These are phyloP conservation scores for Podarcis muralis DNA, from an alignment of 2,113 vertebrate species.

Conservation along the genomic window DNA sequence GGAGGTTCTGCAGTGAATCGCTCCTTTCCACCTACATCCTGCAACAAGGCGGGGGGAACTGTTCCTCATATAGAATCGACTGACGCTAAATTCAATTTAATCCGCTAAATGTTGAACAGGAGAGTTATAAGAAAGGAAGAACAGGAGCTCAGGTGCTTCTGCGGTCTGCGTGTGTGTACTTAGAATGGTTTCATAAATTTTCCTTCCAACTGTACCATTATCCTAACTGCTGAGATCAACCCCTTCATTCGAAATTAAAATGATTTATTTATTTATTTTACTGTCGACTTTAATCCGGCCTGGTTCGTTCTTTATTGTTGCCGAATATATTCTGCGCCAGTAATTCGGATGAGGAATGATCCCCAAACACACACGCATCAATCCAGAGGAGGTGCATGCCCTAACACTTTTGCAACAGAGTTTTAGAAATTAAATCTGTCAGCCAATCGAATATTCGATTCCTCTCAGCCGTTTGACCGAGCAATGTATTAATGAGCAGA, in stretches of 20 bases:
- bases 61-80: not conserved
- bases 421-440: not conserved
- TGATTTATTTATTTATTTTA: no score
- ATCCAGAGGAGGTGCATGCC: not conserved
- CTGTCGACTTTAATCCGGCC: not conserved
- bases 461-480: not conserved
- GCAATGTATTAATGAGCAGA: not conserved
- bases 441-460: constrained; percentile 14
- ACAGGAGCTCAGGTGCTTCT: not conserved
- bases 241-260: not conserved
- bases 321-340: not conserved
- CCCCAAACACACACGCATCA: not conserved
- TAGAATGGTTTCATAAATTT: not conserved
- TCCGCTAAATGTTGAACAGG: not conserved
- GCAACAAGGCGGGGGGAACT: not conserved
- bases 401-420: not conserved
- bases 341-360: not conserved
- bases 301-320: not conserved
- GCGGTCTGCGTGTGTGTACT: not conserved
- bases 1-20: not conserved
- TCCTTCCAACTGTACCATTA: not conserved
- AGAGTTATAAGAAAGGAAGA: not conserved
- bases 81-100: not conserved
- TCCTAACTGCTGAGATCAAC: not conserved
- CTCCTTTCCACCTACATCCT: not conserved